phyloP scores from a whole-genome alignment of 2,113 vertebrate species.

The Panurus biarmicus region DNA sequence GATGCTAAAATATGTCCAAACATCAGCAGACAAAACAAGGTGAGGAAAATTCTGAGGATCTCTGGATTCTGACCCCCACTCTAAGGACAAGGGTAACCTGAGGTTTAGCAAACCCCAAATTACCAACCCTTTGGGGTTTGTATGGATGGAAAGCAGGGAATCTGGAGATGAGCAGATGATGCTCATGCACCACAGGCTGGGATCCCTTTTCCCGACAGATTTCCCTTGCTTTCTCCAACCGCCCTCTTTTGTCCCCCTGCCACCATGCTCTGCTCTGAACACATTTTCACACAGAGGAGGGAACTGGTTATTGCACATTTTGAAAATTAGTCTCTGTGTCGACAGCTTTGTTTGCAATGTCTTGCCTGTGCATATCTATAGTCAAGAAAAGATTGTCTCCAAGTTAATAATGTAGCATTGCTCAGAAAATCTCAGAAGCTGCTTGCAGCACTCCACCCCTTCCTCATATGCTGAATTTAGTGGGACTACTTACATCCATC shows the following conservation, averaged over 20 bases:
- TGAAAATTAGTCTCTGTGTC: not conserved
- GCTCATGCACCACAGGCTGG: not conserved
- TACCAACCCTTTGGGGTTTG: not conserved
- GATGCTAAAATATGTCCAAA: not conserved
- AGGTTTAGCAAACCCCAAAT: not conserved
- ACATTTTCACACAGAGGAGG: not conserved
- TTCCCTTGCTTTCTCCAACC: not conserved
- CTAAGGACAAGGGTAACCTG: not conserved
- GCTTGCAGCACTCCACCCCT: not conserved
- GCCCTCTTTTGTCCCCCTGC: not conserved
- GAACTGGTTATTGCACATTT: not conserved
- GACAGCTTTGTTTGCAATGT: fast-evolving
- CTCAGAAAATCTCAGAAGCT: not conserved
- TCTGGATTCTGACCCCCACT: not conserved
- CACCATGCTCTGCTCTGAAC: not conserved
- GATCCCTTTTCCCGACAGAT: not conserved
- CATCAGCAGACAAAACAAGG: not conserved
- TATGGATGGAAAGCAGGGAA: not conserved
- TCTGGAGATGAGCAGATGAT: not conserved
- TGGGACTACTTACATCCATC: not conserved
- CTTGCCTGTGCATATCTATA: not conserved
- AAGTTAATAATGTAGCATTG: not conserved
- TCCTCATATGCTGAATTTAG: not conserved
- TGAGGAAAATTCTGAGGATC: not conserved
- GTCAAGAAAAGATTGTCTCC: not conserved